These are phyloP conservation scores for Hypomesus transpacificus DNA, from an alignment of 2,113 vertebrate species.

Conservation along the genomic window DNA sequence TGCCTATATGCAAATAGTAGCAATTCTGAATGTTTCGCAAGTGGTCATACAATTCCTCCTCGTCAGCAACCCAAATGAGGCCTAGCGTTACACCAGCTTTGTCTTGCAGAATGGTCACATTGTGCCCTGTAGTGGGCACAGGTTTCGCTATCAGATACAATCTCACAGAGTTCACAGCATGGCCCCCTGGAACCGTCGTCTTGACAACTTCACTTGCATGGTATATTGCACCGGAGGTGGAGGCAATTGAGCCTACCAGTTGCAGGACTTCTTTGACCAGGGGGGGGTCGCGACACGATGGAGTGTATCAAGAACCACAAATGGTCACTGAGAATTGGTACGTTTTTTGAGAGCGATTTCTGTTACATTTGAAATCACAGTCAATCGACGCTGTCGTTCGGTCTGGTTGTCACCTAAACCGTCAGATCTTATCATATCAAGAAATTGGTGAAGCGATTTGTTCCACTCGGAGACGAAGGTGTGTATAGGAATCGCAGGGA, in stretches of 20 bases:
- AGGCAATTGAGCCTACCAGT: background rate
- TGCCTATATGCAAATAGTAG: background rate
- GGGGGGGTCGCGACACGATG: background rate
- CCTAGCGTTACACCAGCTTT: background rate
- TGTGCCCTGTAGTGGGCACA: background rate
- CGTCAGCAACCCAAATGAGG: background rate
- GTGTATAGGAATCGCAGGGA: background rate
- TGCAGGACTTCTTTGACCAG: background rate
- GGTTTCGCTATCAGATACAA: background rate
- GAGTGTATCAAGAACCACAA: conserved; percentile 1
- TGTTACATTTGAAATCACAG: background rate
- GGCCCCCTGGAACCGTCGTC: background rate
- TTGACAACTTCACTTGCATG: background rate
- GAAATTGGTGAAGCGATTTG: background rate
- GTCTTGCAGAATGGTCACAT: background rate
- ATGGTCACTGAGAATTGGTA: background rate
- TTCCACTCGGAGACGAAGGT: background rate
- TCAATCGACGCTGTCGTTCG: background rate
- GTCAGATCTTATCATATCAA: background rate
- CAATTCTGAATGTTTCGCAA: background rate
- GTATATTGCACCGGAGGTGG: background rate
- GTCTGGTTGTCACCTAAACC: background rate
- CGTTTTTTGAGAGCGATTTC: background rate
- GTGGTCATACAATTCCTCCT: background rate
- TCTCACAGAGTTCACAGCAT: background rate